These are phyloP conservation scores for Armadillidium nasatum DNA, from an alignment of 1,140 invertebrate genomes.

Conservation along the genomic window DNA sequence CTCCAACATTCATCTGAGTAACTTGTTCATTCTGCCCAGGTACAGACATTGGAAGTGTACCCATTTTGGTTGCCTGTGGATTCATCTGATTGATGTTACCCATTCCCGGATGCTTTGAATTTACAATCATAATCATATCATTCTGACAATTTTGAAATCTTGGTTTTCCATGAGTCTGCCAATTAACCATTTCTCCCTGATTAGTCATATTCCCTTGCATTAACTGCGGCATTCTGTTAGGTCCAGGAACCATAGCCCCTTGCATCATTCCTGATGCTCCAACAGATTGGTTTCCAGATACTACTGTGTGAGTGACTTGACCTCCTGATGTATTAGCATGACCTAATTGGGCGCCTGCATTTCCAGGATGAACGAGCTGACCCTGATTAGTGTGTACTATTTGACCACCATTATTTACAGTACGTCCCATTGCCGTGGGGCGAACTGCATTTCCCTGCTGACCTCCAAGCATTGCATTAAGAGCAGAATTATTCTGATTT, in stretches of 20 bases:
- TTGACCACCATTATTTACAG: background rate
- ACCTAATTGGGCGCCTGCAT: background rate
- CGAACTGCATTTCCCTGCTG: background rate
- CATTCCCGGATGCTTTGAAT: slow-evolving; percentile 30
- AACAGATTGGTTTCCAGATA: slow-evolving; percentile 17
- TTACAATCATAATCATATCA: slow-evolving; percentile 32
- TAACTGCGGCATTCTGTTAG: slow-evolving; percentile 34
- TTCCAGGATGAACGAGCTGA: slow-evolving; percentile 22
- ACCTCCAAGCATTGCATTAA: background rate
- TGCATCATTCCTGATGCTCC: slow-evolving; percentile 21
- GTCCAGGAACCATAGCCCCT: slow-evolving; percentile 26
- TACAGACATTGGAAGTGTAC: slow-evolving; percentile 33
- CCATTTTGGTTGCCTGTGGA: slow-evolving; percentile 34
- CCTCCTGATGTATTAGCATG: slow-evolving; percentile 9
- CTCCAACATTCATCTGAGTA: slow-evolving; percentile 29
- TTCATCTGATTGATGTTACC: slow-evolving; percentile 32
- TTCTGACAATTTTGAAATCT: slow-evolving; percentile 23
- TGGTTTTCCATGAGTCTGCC: slow-evolving; percentile 29
- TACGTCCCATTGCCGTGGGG: background rate
- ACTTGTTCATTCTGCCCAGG: slow-evolving; percentile 18
- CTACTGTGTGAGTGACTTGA: slow-evolving; percentile 18
- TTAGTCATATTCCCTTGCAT: slow-evolving; percentile 34
- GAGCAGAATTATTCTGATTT: background rate
- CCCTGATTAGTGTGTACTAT: slow-evolving; percentile 22
- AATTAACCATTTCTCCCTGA: slow-evolving; percentile 31